phyloP scores from a whole-genome alignment of 2,797 vertebrate species.

The Melopsittacus undulatus region DNA sequence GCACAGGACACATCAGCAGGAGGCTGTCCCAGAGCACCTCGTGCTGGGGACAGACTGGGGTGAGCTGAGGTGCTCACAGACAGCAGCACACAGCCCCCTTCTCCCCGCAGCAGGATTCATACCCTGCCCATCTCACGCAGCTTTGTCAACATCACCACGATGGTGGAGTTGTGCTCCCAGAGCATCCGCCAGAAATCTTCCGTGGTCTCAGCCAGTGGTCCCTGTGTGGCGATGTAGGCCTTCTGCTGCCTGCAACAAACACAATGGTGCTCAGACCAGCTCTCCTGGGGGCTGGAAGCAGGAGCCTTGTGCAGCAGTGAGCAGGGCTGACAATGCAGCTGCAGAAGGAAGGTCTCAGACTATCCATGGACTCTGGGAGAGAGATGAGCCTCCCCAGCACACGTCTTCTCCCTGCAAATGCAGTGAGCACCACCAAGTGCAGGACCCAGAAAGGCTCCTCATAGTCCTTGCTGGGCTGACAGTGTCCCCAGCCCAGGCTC shows the following conservation, averaged over 20 bases:
- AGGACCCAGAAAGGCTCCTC: neutral
- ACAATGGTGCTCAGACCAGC: neutral
- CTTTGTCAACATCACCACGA: slow-evolving; percentile 98
- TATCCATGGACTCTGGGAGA: neutral
- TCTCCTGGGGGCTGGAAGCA: neutral
- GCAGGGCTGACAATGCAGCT: neutral
- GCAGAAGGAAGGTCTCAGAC: neutral
- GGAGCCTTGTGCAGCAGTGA: neutral
- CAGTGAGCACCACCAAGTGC: neutral
- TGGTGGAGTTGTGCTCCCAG: slow-evolving; percentile 98
- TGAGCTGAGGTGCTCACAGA: neutral
- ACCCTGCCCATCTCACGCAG: slow-evolving; percentile 97
- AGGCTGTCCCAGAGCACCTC: neutral
- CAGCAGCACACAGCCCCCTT: neutral
- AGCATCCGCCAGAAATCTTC: slow-evolving; percentile 99
- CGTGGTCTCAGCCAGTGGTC: slow-evolving; percentile 92
- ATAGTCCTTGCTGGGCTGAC: neutral
- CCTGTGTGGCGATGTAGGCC: slow-evolving; percentile 96
- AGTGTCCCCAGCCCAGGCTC: neutral
- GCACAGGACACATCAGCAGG: neutral
- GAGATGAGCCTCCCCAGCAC: neutral
- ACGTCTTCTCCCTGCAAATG: neutral
- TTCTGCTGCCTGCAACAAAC: slow-evolving; percentile 88
- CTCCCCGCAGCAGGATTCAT: slow-evolving; percentile 9
- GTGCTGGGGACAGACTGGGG: neutral